Conservation (phyloP, 2,113 vertebrate species). For the Colossoma macropomum region DNA sequence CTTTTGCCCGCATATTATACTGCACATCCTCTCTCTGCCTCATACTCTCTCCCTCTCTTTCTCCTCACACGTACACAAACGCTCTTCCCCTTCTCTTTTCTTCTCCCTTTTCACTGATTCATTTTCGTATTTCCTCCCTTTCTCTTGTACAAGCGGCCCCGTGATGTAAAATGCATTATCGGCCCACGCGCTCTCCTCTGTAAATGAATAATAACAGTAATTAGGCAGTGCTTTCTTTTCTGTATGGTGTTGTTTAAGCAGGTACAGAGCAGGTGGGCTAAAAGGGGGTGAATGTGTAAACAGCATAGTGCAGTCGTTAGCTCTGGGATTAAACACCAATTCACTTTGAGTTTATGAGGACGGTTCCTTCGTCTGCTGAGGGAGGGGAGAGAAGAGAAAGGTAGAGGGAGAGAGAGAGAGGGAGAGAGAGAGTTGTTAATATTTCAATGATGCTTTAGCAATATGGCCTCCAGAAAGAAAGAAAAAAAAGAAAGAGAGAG, state of each 20-base stretch:
- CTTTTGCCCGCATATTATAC: constrained; percentile 71
- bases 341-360: constrained; percentile 9
- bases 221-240: constrained; percentile 77
- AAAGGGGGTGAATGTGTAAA: constrained; percentile 70
- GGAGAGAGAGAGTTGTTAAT: constrained; percentile 34
- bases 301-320: constrained; percentile 72
- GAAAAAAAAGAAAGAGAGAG: constrained; percentile 49
- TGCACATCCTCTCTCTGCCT: constrained; percentile 50
- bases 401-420: constrained; percentile 62
- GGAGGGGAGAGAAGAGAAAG: no score
- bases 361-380: constrained; percentile 48
- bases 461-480: constrained; percentile 44
- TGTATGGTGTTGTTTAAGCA: constrained; percentile 65
- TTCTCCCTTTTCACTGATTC: constrained; percentile 65
- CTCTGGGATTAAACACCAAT: constrained; percentile 70
- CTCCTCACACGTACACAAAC: neutral
- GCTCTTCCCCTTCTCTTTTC: constrained; percentile 36
- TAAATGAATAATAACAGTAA: constrained; percentile 82
- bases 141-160: constrained; percentile 69
- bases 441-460: neutral
- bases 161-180: constrained; percentile 79
- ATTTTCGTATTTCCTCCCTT: constrained; percentile 71
- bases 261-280: constrained; percentile 63
- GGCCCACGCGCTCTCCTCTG: constrained; percentile 71
- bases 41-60: constrained; percentile 28